phyloP scores from a whole-genome alignment of 2,113 vertebrate genomes.

The Pluvialis apricaria region DNA sequence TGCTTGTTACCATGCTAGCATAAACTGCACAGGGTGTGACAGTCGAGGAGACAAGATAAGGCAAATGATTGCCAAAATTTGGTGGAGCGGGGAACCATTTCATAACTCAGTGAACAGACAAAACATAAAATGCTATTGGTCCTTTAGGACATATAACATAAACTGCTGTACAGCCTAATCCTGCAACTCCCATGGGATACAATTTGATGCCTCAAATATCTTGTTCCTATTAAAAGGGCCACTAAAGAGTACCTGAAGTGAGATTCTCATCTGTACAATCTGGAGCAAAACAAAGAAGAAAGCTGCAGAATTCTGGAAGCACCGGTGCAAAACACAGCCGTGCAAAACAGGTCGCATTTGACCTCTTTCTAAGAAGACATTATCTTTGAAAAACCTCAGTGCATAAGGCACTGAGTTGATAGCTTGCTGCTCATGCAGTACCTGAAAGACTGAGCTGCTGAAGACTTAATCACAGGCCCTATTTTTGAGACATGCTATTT shows the following conservation, averaged over 20 bases:
- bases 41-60: neutral
- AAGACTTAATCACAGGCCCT: neutral
- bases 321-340: neutral
- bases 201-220: neutral
- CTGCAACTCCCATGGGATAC: neutral
- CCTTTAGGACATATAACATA: neutral
- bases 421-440: neutral
- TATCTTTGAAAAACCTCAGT: neutral
- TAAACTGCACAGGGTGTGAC: neutral
- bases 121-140: neutral
- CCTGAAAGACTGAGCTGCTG: neutral
- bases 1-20: neutral
- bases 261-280: neutral
- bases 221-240: neutral
- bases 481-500: neutral
- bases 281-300: neutral
- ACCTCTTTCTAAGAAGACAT: conserved; percentile 27
- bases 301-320: neutral
- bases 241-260: neutral
- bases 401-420: neutral
- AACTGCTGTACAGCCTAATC: neutral
- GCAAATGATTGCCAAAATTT: neutral
- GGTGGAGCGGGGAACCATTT: neutral
- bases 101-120: neutral
- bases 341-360: neutral